Conservation (phyloP, 23 tunicate genomes). For the Phallusia fumigata region DNA sequence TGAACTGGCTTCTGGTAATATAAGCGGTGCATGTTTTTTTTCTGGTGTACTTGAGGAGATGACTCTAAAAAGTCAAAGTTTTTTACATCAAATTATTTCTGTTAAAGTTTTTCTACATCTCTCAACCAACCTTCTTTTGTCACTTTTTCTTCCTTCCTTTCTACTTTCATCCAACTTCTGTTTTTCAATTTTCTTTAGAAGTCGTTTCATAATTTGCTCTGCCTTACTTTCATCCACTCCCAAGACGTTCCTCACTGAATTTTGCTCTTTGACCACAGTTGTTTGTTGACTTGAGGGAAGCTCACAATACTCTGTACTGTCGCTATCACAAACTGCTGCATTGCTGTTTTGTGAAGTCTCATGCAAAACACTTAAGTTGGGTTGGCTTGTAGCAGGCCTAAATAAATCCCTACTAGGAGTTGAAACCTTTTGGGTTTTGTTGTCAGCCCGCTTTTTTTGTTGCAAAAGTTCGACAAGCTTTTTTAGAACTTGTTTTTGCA, state of each 20-base stretch:
- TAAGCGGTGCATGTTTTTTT: slow-evolving; percentile 30
- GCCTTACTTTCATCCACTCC: slow-evolving; percentile 57
- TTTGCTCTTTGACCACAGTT: slow-evolving; percentile 13
- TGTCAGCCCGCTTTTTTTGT: background rate
- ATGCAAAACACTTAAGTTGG: background rate
- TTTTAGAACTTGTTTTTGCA: slow-evolving; percentile 19
- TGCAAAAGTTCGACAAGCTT: slow-evolving; percentile 1
- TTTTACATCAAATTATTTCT: too few species aligned
- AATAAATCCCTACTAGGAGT: background rate
- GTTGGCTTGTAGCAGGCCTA: background rate
- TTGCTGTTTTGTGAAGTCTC: slow-evolving; percentile 23
- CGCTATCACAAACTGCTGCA: slow-evolving; percentile 69
- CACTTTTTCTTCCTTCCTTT: background rate
- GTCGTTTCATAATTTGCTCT: slow-evolving; percentile 49
- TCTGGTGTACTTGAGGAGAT: slow-evolving; percentile 58
- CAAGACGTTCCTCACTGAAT: background rate
- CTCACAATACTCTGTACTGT: slow-evolving; percentile 70
- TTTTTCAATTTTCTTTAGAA: slow-evolving; percentile 40
- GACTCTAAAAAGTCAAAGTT: background rate
- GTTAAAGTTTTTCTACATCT: too few species aligned
- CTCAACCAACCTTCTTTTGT: background rate
- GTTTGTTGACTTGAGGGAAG: slow-evolving; percentile 45
- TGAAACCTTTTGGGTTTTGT: background rate
- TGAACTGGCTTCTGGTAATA: slow-evolving; percentile 53
- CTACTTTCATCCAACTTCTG: slow-evolving; percentile 33